Conservation (phyloP, 1,140 invertebrate genomes). For the Arion vulgaris region DNA sequence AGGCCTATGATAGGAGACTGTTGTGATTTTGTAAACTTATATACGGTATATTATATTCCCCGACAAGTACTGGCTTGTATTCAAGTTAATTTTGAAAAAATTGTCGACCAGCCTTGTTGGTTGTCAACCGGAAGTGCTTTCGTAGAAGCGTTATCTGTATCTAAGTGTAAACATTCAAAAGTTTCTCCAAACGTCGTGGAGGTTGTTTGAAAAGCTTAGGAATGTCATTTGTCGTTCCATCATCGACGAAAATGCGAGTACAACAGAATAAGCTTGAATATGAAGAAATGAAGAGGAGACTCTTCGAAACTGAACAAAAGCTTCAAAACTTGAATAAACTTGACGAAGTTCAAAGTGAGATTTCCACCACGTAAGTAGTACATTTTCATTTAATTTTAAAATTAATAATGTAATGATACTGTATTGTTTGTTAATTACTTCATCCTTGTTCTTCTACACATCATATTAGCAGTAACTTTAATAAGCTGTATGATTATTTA, state of each 20-base stretch:
- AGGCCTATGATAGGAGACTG: neutral
- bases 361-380: neutral
- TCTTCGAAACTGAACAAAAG: constrained; percentile 60
- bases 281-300: constrained; percentile 56
- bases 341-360: constrained; percentile 40
- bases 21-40: neutral
- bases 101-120: neutral
- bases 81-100: too few species aligned
- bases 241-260: constrained; percentile 17
- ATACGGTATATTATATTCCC: neutral
- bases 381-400: too few species aligned
- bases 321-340: constrained; percentile 58
- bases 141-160: neutral
- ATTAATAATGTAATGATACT: too few species aligned
- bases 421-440: too few species aligned
- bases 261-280: constrained; percentile 34
- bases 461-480: too few species aligned
- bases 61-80: neutral
- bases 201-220: neutral
- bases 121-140: neutral
- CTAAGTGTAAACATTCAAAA: too few species aligned
- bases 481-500: too few species aligned
- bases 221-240: constrained; percentile 10
- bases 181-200: too few species aligned
- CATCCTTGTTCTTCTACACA: too few species aligned